phyloP scores from a whole-genome alignment of 2,113 vertebrate genomes.

The Melanerpes formicivorus region DNA sequence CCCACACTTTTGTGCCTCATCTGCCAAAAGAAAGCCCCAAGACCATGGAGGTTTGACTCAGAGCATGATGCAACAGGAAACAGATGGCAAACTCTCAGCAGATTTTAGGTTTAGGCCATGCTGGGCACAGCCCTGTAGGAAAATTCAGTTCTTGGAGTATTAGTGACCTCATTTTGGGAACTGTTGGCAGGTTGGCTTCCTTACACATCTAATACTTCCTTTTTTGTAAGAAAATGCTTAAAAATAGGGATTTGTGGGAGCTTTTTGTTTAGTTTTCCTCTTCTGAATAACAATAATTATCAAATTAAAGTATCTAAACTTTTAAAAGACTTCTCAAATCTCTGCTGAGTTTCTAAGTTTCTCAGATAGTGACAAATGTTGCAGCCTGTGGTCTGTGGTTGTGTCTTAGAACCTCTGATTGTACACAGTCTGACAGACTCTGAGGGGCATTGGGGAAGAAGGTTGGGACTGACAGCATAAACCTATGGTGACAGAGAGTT shows the following conservation, averaged over 20 bases:
- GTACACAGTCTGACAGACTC: background rate
- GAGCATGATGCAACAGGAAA: background rate
- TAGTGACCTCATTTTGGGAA: background rate
- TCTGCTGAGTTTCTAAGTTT: background rate
- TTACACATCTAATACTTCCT: rapidly evolving
- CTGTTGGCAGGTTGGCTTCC: background rate
- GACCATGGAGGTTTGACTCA: background rate
- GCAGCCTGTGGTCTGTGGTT: background rate
- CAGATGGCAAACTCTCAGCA: background rate
- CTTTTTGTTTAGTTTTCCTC: background rate
- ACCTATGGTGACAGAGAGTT: rapidly evolving
- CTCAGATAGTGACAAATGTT: background rate
- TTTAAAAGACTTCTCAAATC: background rate
- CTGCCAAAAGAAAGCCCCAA: background rate
- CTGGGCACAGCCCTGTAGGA: background rate
- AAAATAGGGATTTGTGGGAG: background rate
- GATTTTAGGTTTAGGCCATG: background rate
- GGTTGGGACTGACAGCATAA: rapidly evolving
- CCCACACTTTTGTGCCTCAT: background rate
- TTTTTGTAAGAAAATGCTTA: background rate
- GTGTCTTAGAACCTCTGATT: background rate
- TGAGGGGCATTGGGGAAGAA: background rate
- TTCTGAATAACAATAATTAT: background rate
- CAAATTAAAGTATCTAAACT: no score
- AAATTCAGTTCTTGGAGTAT: background rate